Evolutionary conservation across 1,140 invertebrate genomes (phyloP), one percentile per base, ranked within the genome.

Genomic region (Solen grandis): DNA sequence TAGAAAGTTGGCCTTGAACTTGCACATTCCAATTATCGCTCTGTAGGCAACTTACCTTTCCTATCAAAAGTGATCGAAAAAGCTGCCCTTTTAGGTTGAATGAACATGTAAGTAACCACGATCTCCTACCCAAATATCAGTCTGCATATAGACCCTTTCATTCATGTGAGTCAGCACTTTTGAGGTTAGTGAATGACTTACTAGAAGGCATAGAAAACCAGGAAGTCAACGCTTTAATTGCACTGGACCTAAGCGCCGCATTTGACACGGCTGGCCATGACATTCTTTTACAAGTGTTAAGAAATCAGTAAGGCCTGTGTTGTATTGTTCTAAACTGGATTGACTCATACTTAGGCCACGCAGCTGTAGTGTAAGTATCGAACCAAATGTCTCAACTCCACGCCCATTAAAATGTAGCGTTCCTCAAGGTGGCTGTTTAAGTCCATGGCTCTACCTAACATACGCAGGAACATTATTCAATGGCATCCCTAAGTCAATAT

Each of bases 41-140:
- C 70, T 31, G 62, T 65, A 4, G 35, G 22, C 35, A 29, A 65
- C 35, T 22, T 65, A 13, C 13, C 62, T 13, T 73, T 73, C 60
- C 55, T 59, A 5, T 75, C 59, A 50, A 75, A 75, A 75, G 29
- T 75, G n/a, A 75, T 75, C 33, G 72, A 75, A 75, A 75, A 62
- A 33, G 36, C 57, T 25, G 72, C 57, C 3, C 72, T 75, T 27
- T 75, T 27, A 16, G 72, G 63, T 38, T 75, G 25, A 75, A 62
- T 50, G 36, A 62, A 5, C 72, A 75, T 75, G 59, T 33, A 5
- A 25, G 50, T 63, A 31, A 63, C n/a, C 52, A 73, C 25, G 50
- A 62, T 41, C 36, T 75, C 1, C 31, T 73, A 14, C 59, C 72
- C 5, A 63, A 62, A 25, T 46, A 62, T 41, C 72, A 75, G 36